These are phyloP conservation scores for Drosophila aldrichi DNA, from an alignment of 2,888 invertebrate genomes.

Conservation along the genomic window DNA sequence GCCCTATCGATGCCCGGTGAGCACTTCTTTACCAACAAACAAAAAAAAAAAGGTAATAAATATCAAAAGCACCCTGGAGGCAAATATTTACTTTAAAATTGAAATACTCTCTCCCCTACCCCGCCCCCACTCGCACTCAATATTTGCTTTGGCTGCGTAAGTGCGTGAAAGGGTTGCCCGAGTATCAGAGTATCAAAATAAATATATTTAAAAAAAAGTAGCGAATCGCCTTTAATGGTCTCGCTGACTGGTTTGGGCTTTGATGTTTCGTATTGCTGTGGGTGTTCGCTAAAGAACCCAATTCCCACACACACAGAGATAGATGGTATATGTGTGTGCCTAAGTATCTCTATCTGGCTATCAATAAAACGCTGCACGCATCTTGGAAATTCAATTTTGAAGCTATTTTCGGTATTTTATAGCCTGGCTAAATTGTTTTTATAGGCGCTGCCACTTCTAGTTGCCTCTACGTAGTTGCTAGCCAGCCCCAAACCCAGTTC, in stretches of 20 bases:
- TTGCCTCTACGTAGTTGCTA: background rate
- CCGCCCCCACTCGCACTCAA: constrained; percentile 18
- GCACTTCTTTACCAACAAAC: constrained; percentile 16
- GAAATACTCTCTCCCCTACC: constrained; percentile 53
- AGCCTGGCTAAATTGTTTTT: constrained; percentile 82
- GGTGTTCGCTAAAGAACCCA: constrained; percentile 54
- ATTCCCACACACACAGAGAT: constrained; percentile 9
- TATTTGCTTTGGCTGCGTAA: constrained; percentile 62
- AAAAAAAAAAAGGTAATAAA: constrained; percentile 81
- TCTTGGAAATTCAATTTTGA: constrained; percentile 71
- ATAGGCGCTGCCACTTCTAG: constrained; percentile 57
- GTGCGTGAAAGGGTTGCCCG: constrained; percentile 75
- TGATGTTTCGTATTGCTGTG: constrained; percentile 64
- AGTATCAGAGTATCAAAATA: constrained; percentile 13
- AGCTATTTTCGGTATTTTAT: constrained; percentile 75
- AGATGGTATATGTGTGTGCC: background rate
- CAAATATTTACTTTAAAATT: constrained; percentile 82
- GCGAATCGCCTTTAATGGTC: constrained; percentile 67
- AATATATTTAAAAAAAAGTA: constrained; percentile 17
- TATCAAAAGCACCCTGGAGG: constrained; percentile 83
- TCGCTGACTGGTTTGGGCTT: constrained; percentile 55
- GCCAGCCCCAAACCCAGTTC: background rate
- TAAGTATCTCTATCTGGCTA: constrained; percentile 44
- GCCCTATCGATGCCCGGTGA: constrained; percentile 30
- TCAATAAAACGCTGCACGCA: constrained; percentile 65